Percentiles rank a stretch among this genome's conserved stretches.
These are phyloP conservation scores for Paguma larvata DNA, from an alignment of 2,797 vertebrate genomes.

Conservation along the genomic window DNA sequence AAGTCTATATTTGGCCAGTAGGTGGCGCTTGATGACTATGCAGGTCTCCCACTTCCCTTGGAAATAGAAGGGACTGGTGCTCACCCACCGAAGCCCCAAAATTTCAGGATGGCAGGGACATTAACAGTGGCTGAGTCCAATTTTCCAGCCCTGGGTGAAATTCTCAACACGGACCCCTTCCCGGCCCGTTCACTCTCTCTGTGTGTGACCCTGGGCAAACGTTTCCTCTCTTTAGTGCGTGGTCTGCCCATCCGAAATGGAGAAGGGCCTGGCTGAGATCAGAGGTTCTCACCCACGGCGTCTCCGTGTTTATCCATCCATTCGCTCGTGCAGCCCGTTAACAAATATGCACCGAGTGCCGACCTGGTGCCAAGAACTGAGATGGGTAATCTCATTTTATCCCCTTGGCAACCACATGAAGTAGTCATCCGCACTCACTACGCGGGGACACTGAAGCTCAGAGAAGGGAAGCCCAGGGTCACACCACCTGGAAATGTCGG, in stretches of 20 bases:
- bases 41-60: neutral
- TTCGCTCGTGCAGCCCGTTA: neutral
- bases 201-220: constrained; percentile 11
- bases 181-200: neutral
- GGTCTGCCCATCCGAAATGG: neutral
- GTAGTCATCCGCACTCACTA: neutral
- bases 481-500: neutral
- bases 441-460: neutral
- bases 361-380: neutral
- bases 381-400: neutral
- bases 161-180: neutral
- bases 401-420: neutral
- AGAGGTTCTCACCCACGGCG: neutral
- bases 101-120: constrained; percentile 36
- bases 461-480: constrained; percentile 15
- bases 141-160: neutral
- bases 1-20: constrained; percentile 48
- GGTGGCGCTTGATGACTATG: constrained; percentile 42
- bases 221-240: neutral
- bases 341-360: neutral
- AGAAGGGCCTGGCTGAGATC: neutral
- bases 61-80: neutral
- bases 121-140: neutral
- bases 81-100: neutral
- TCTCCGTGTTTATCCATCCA: neutral